These are phyloP conservation scores for Drosophila kepulauana DNA, from an alignment of 1,140 invertebrate species.

Conservation along the genomic window DNA sequence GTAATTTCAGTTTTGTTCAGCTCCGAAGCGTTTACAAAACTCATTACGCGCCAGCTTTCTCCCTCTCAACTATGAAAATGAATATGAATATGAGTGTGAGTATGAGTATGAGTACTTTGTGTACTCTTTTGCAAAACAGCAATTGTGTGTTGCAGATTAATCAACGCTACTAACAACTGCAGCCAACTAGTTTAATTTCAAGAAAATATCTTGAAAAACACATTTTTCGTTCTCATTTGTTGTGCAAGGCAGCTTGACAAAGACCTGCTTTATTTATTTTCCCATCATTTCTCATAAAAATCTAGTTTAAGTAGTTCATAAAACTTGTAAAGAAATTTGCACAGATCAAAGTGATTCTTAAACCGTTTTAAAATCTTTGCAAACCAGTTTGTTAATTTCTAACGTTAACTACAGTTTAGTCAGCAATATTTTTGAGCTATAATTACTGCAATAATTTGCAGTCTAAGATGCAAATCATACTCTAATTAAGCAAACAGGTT, in stretches of 20 bases:
- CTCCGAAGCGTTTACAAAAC: slow-evolving; percentile 32
- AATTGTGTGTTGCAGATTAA: slow-evolving; percentile 5
- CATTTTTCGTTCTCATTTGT: slow-evolving; percentile 8
- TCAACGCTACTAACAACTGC: slow-evolving; percentile 16
- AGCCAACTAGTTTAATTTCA: slow-evolving; percentile 21
- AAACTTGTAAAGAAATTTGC: background rate
- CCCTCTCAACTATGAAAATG: slow-evolving; percentile 18
- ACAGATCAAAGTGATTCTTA: background rate
- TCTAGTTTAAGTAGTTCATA: background rate
- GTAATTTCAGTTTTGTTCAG: slow-evolving; percentile 46
- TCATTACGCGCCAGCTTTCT: slow-evolving; percentile 52
- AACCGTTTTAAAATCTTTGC: background rate
- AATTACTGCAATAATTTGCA: background rate
- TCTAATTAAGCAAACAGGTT: slow-evolving; percentile 2
- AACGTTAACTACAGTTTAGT: background rate
- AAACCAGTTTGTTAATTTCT: slow-evolving; percentile 3
- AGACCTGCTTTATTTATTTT: background rate
- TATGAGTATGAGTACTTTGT: background rate
- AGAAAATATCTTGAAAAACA: background rate
- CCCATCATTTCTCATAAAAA: background rate
- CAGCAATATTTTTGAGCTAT: background rate
- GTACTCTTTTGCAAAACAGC: slow-evolving; percentile 14
- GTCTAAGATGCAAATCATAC: background rate
- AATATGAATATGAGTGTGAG: slow-evolving; percentile 7
- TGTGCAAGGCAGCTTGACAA: slow-evolving; percentile 15